phyloP scores from a whole-genome alignment of 2,797 vertebrate species.

The Melanogrammus aeglefinus region DNA sequence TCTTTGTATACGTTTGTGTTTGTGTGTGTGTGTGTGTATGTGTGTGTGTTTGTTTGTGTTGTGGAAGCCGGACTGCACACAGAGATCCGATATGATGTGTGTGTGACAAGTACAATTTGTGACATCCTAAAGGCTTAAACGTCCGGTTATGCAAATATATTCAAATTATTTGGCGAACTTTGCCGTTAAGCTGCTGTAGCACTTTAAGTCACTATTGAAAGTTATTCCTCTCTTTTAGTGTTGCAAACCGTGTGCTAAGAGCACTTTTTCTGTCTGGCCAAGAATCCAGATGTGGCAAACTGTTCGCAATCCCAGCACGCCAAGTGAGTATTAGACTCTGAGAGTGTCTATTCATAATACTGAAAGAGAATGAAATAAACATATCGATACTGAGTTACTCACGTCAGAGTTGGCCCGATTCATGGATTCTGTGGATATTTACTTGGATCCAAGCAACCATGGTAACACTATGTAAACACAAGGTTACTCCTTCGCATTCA shows the following conservation, averaged over 20 bases:
- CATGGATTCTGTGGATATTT: too few relatives aligned
- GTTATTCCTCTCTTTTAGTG: background rate
- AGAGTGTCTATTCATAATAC: too few relatives aligned
- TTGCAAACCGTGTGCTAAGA: too few relatives aligned
- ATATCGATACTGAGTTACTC: too few relatives aligned
- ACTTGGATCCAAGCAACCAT: too few relatives aligned
- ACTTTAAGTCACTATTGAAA: background rate
- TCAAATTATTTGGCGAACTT: background rate
- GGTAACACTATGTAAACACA: too few relatives aligned
- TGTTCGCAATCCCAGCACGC: too few relatives aligned
- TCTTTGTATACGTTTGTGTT: background rate
- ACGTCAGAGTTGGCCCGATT: too few relatives aligned
- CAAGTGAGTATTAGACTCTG: background rate
- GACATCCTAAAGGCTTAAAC: background rate
- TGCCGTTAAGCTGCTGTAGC: background rate
- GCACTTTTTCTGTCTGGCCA: background rate
- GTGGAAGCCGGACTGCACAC: background rate
- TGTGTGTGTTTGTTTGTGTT: background rate
- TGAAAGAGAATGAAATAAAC: too few relatives aligned
- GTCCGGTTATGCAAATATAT: background rate
- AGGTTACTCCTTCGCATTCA: too few relatives aligned
- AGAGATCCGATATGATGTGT: too few relatives aligned
- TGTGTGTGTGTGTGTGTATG: too few relatives aligned
- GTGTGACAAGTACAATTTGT: background rate
- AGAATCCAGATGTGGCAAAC: background rate